These are phyloP conservation scores for Petroica traversi DNA, from an alignment of 2,113 vertebrate genomes.

Conservation along the genomic window DNA sequence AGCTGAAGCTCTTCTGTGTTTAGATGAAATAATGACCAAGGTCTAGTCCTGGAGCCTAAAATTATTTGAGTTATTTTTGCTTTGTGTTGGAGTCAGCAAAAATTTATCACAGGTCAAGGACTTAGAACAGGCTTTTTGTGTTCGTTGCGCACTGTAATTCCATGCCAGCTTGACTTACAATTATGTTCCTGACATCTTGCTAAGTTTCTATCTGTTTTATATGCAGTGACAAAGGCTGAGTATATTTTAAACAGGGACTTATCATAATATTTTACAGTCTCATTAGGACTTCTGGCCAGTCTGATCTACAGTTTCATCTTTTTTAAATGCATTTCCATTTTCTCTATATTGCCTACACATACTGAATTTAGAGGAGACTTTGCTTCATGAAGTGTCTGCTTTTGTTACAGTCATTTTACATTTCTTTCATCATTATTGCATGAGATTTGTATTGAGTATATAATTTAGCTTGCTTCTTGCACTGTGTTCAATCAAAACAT, in stretches of 20 bases:
- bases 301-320: conserved; percentile 51
- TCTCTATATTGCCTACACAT: conserved; percentile 7
- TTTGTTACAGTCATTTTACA: conserved; percentile 49
- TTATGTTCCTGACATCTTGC: background rate
- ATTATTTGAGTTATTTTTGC: background rate
- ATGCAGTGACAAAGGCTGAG: background rate
- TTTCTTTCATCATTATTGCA: conserved; percentile 53
- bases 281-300: conserved; percentile 56
- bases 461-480: conserved; percentile 22
- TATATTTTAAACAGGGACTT: conserved; percentile 39
- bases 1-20: background rate
- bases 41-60: background rate
- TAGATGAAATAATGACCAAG: background rate
- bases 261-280: conserved; percentile 62
- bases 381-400: conserved; percentile 45
- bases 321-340: conserved; percentile 56
- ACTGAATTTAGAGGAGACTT: conserved; percentile 48
- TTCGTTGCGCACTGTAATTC: background rate
- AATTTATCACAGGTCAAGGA: background rate
- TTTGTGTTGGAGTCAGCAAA: background rate
- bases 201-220: conserved; percentile 14
- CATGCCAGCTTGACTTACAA: conserved; percentile 9
- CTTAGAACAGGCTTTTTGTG: background rate
- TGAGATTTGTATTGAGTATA: conserved; percentile 18
- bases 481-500: conserved; percentile 17